Evolutionary conservation across 2,888 invertebrate genomes (phyloP).

Genomic region (Tethea ocularis): DNA sequence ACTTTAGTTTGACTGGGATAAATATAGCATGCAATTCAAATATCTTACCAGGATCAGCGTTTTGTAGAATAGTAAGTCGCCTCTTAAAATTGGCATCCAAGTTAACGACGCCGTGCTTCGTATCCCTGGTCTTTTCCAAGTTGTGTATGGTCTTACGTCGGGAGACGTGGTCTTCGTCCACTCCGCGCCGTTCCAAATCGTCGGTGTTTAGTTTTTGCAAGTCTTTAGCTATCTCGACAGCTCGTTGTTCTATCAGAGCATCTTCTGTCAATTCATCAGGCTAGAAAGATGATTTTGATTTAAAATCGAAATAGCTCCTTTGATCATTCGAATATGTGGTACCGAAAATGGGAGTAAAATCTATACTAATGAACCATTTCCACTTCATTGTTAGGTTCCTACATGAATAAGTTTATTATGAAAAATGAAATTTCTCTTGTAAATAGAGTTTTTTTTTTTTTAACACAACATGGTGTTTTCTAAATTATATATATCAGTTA

Average conservation of each 20-base stretch:
- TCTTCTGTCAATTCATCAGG: conserved; percentile 92
- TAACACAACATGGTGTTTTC: too few relatives aligned
- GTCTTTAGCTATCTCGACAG: conserved; percentile 95
- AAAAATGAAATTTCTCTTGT: too few relatives aligned
- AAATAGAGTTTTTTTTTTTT: too few relatives aligned
- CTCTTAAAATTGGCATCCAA: conserved; percentile 97
- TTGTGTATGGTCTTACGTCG: conserved; percentile 94
- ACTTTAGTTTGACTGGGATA: too few relatives aligned
- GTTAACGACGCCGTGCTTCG: conserved; percentile 92
- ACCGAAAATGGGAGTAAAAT: too few relatives aligned
- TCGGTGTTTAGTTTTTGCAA: conserved; percentile 93
- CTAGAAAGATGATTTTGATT: conserved; percentile 55
- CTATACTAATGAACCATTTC: too few relatives aligned
- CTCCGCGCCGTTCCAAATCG: conserved; percentile 88
- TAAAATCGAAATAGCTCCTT: not conserved
- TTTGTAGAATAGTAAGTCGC: conserved; percentile 91
- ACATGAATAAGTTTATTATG: too few relatives aligned
- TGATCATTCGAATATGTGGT: too few relatives aligned
- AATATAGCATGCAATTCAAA: not conserved
- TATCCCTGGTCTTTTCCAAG: conserved; percentile 92
- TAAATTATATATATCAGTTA: too few relatives aligned
- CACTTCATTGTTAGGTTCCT: too few relatives aligned
- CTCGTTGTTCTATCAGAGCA: conserved; percentile 93
- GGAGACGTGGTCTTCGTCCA: conserved; percentile 90
- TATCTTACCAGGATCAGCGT: conserved; percentile 82